Evolutionary conservation across 2,888 invertebrate species (phyloP), one percentile per base, ranked within the genome.

Genomic region (Acrobasis consociella): DNA sequence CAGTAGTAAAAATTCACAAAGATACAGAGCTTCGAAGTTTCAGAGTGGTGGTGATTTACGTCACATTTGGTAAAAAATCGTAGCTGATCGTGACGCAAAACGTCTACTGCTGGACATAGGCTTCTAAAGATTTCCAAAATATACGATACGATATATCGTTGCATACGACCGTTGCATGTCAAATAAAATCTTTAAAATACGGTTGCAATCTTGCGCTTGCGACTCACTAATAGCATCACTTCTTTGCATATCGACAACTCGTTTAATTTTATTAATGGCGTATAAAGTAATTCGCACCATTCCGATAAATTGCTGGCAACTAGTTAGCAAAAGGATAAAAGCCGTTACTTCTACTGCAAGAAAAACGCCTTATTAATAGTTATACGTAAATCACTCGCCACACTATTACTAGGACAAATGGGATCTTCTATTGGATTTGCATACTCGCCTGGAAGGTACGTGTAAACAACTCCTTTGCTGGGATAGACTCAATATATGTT

Each of bases 371-470:
- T 71, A 72, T 65, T 73, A 73, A 78, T 79, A 72, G 72, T 75
- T 75, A 73, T 66, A 61, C 72, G 75, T 80, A 77, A 77, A 80
- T 78, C 75, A 75, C 64, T 58, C 46, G 68, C 67, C 65, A 67
- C 69, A 68, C 77, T 73, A 77, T 79, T 79, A 78, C 75, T 72
- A 69, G 73, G 72, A 77, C 76, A 76, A 79, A 78, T 66, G 69
- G 55, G 71, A 72, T 71, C 15, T 42, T 31, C 52, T 17, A 53
- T 53, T 51, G 37, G 55, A 62, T 55, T 55, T 55, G 55, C 62
- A 62, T 62, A 55, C 49, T 56, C 37, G 31, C 62, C 55, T 37
- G 49, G 8, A 50, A 38, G 42, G 56, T 22, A 46, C 42, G 22
- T 22, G 42, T 17, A 22, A 56, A 22, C 46, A 56, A 22, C 46